Evolutionary conservation across 2,113 vertebrate genomes (phyloP), one percentile per base, ranked within the genome.

Genomic region (Willisornis vidua): DNA sequence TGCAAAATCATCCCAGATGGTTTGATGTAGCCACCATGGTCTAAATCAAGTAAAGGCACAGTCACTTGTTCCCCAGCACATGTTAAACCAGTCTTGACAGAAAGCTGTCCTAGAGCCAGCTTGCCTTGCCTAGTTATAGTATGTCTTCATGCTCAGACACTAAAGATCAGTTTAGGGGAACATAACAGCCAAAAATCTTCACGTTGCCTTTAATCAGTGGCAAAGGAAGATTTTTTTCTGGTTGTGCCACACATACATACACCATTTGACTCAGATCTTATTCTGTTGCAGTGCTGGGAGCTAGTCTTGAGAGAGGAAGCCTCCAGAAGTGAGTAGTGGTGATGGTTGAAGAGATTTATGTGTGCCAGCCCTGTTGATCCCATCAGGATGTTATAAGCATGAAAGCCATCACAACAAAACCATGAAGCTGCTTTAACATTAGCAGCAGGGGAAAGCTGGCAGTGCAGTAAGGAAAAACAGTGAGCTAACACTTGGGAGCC

Each of bases 51-150:
- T 0, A 2, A 71, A 59, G 37, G 31, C 58, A 62, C 19, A 2
- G 9, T 28, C 62, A 33, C 41, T 91, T 85, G 10, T 41, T 72
- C 66, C 68, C 10, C 33, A 85, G 71, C 41, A 79, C 79, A 48
- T 0, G 51, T 49, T 70, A 80, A 94, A 93, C 87, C 3, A 2
- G 78, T 90, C 75, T 55, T 37, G 49, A 67, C 0, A 51, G 41
- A 63, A 85, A 87, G 78, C 58, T 96, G 71, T 89, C 58, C 74
- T n/a, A 39, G 4, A 73, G 45, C 51, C 78, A 85, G 26, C 59
- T 76, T 80, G 58, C 66, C 49, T 66, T 77, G 74, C 85, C 54
- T n/a, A 17, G 41, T 62, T 79, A 25, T 1, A 81, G 76, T 43
- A 81, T 33, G 31, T 59, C 81, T 74, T 37, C 63, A 18, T 76